Evolutionary conservation across 2,888 invertebrate genomes (phyloP), one percentile per base, ranked within the genome.

Genomic region (Eretmocerus hayati): DNA sequence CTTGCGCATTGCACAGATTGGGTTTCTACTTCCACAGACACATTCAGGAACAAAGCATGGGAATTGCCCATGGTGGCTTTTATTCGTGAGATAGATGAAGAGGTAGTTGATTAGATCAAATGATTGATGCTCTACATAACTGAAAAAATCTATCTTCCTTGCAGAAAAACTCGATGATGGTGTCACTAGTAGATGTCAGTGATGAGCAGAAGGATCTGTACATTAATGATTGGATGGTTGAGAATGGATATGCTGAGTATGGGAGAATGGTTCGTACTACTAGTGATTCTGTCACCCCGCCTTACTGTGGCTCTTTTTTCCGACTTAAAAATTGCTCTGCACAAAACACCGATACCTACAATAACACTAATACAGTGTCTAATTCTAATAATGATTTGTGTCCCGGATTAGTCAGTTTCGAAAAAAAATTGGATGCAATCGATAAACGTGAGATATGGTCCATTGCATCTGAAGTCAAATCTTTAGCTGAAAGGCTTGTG

Each of bases 201-300:
- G 58, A 52, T 20, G 57, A 59, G 1, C 58, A 58, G 11, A 31
- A 9, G 30, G 68, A 69, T 50, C 42, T 64, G 3, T 58, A 64
- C 31, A 62, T 69, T 20, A 64, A 59, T 44, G 63, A 67, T 46
- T 67, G 65, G 66, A 53, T 69, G 58, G 55, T 66, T 15, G 52
- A 62, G 1, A 50, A 58, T 21, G 58, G 61, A 13, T 48, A 59
- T 11, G 69, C 67, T 2, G 49, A 48, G 35, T 48, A 47, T 50
- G 69, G 66, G 42, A 57, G 54, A 57, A 62, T 62, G 69, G 69
- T 69, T 62, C 56, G 69, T 69, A 59, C 52, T 41, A 51, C n/a
- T n/a, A n/a, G n/a, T n/a, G n/a, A n/a, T n/a, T n/a, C n/a, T n/a
- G n/a, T n/a, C n/a, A n/a, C n/a, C n/a, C n/a, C n/a, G n/a, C n/a